These are phyloP conservation scores for Tetramorium alpestre DNA, from an alignment of 1,140 invertebrate genomes.

Conservation along the genomic window DNA sequence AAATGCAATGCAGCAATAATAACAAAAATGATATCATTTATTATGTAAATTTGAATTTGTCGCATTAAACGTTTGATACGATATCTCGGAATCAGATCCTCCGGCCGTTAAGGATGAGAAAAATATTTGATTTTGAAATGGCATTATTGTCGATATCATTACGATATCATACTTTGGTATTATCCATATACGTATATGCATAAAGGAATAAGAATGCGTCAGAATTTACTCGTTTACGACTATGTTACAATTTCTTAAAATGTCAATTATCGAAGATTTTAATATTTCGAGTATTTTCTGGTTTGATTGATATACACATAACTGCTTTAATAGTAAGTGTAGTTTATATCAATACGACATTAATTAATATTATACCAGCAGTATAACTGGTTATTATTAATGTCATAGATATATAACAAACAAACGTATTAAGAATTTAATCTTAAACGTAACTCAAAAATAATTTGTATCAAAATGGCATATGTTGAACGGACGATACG, in stretches of 20 bases:
- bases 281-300: too few species aligned
- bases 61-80: background rate
- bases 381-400: constrained; percentile 2
- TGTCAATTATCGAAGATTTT: background rate
- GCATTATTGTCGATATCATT: background rate
- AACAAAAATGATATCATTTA: background rate
- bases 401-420: background rate
- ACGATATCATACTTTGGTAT: background rate
- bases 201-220: constrained; percentile 1
- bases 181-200: background rate
- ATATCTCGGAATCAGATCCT: background rate
- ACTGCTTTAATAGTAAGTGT: background rate
- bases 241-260: background rate
- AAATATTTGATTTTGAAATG: background rate
- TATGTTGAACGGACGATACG: background rate
- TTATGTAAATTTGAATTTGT: background rate
- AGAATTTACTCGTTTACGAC: background rate
- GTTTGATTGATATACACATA: background rate
- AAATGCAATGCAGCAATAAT: background rate
- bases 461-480: background rate
- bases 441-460: background rate
- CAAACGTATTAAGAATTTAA: background rate
- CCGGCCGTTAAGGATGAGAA: background rate
- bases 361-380: background rate
- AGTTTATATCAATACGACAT: background rate